Evolutionary conservation across 2,888 invertebrate genomes (phyloP), one percentile per base, ranked within the genome.

Genomic region (Himalopsyche japonica): DNA sequence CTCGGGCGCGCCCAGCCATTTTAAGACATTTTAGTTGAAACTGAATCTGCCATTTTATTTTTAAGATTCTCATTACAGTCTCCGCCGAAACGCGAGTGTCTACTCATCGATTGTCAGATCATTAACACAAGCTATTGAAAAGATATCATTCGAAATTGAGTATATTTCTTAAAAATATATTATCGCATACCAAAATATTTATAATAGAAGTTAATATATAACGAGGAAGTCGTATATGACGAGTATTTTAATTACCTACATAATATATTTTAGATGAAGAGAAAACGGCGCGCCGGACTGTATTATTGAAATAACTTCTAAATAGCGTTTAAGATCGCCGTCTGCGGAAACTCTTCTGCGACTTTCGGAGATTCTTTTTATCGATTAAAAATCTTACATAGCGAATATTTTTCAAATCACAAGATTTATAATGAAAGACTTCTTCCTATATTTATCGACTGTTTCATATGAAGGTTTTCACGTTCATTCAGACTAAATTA

Each of bases 381-480:
- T 12, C 34, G 18, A 82, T 76, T 37, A 76, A 76, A 49, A 43
- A 43, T 76, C 76, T 76, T 82, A 78, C 32, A 82, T 47, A 78
- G 70, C 47, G 76, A 70, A 82, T 83, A 83, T 83, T 85, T 83
- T 85, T 85, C 76, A 83, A 85, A 76, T 80, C 43, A 49, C 64
- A 57, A 79, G 79, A 83, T 70, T 34, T 76, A 81, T 83, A 76
- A 57, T 80, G 82, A 84, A 57, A 85, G 78, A 84, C 70, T 84
- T 84, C 83, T 83, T 84, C 84, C 81, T 85, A 86, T 86, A 86
- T 86, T 86, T 86, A 86, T 86, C 77, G 85, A 86, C 85, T 83
- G 86, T 81, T 70, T 78, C 43, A 43, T 15, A 79, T 82, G 78
- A 78, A 81, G 79, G 64, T 81, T 81, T n/a, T 81, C 78, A 48